Conservation (phyloP, 2,888 invertebrate species). For the Dynastes hyllus region DNA sequence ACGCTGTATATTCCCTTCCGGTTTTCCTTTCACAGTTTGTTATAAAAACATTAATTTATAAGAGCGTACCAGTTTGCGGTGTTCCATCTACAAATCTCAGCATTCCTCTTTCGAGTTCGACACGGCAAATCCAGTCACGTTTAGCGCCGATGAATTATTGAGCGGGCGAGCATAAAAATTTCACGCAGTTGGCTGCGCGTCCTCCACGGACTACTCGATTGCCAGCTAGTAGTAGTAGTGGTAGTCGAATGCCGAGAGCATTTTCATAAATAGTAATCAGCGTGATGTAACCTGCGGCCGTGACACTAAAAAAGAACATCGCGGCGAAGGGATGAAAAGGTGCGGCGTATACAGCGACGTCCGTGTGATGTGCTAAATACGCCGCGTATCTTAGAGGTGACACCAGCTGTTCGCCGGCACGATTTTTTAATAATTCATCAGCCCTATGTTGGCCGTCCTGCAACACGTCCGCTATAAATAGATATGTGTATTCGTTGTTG, state of each 20-base stretch:
- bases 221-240: background rate
- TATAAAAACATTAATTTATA: too few species aligned
- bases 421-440: slow-evolving; percentile 45
- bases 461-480: background rate
- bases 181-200: slow-evolving; percentile 25
- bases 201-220: slow-evolving; percentile 9
- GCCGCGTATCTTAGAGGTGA: slow-evolving; percentile 18
- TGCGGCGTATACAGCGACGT: background rate
- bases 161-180: slow-evolving; percentile 33
- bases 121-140: slow-evolving; percentile 42
- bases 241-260: slow-evolving; percentile 43
- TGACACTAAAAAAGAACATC: slow-evolving; percentile 27
- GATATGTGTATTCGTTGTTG: background rate
- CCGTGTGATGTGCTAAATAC: background rate
- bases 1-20: too few species aligned
- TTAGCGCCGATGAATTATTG: slow-evolving; percentile 41
- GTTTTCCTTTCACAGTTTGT: too few species aligned
- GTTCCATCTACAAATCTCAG: too few species aligned
- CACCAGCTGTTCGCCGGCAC: slow-evolving; percentile 37
- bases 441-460: background rate
- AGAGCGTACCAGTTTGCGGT: too few species aligned
- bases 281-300: slow-evolving; percentile 44
- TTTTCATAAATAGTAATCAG: slow-evolving; percentile 53
- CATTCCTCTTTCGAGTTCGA: slow-evolving; percentile 26
- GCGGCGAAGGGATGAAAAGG: slow-evolving; percentile 17